Evolutionary conservation across 2,113 vertebrate genomes (phyloP).

Genomic region (Brienomyrus brachyistius): DNA sequence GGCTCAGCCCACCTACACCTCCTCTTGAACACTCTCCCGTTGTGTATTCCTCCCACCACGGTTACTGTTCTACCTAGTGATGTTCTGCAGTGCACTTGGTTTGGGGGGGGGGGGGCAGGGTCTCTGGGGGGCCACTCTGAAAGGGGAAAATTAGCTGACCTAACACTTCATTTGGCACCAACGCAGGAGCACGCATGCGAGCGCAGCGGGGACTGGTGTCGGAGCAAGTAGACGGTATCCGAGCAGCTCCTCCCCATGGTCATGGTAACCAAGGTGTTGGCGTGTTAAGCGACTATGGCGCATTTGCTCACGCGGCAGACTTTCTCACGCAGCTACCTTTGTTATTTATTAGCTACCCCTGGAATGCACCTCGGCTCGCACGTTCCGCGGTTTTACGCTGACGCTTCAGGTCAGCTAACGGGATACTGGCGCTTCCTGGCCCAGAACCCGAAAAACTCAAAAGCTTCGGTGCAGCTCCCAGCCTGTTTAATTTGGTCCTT

Average conservation of each 20-base stretch:
- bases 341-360: background rate
- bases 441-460: background rate
- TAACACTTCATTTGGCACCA: slow-evolving; percentile 17
- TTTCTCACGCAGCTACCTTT: background rate
- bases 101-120: background rate
- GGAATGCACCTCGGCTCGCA: background rate
- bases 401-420: background rate
- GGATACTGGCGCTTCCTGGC: too few species aligned
- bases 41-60: background rate
- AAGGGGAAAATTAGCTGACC: slow-evolving; percentile 18
- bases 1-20: background rate
- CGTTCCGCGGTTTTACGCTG: background rate
- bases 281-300: background rate
- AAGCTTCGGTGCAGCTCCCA: background rate
- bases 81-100: background rate
- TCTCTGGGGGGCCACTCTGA: background rate
- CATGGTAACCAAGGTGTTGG: background rate
- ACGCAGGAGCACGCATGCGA: background rate
- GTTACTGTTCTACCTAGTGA: background rate
- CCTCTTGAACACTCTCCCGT: background rate
- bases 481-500: background rate
- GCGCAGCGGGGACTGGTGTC: background rate
- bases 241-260: background rate
- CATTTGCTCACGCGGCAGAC: background rate
- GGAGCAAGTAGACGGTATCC: background rate